Conservation (phyloP, 2,888 invertebrate species). For the Tetanocera ferruginea region DNA sequence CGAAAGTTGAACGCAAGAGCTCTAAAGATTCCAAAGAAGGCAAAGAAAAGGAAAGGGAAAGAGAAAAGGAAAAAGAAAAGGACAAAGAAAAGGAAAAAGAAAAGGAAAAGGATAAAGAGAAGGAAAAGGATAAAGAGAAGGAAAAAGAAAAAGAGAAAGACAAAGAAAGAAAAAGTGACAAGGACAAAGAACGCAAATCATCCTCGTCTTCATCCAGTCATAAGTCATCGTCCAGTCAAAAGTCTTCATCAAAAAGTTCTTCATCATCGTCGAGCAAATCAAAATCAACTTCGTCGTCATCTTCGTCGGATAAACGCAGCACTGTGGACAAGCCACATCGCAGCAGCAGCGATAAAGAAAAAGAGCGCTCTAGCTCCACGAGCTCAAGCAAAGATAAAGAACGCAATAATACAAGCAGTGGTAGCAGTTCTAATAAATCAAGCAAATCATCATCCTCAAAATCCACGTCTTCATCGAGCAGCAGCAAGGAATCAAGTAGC, state of each 20-base stretch:
- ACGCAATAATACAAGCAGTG: slow-evolving; percentile 61
- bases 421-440: slow-evolving; percentile 63
- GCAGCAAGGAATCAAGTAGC: slow-evolving; percentile 44
- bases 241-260: slow-evolving; percentile 49
- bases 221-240: slow-evolving; percentile 67
- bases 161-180: slow-evolving; percentile 39
- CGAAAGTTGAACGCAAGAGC: slow-evolving; percentile 53
- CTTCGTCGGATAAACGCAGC: slow-evolving; percentile 53
- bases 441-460: slow-evolving; percentile 50
- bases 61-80: slow-evolving; percentile 46
- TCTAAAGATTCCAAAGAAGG: slow-evolving; percentile 48
- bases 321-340: slow-evolving; percentile 69
- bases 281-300: slow-evolving; percentile 52
- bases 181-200: slow-evolving; percentile 61
- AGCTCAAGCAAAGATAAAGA: slow-evolving; percentile 62
- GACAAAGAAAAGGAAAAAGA: slow-evolving; percentile 36
- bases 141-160: slow-evolving; percentile 35
- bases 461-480: slow-evolving; percentile 52
- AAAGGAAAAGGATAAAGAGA: slow-evolving; percentile 56
- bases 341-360: slow-evolving; percentile 57
- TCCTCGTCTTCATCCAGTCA: slow-evolving; percentile 68
- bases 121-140: slow-evolving; percentile 49
- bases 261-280: slow-evolving; percentile 57
- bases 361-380: slow-evolving; percentile 63
- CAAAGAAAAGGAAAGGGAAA: slow-evolving; percentile 41